These are phyloP conservation scores for Tapirus indicus DNA, from an alignment of 2,797 vertebrate genomes.

Conservation along the genomic window DNA sequence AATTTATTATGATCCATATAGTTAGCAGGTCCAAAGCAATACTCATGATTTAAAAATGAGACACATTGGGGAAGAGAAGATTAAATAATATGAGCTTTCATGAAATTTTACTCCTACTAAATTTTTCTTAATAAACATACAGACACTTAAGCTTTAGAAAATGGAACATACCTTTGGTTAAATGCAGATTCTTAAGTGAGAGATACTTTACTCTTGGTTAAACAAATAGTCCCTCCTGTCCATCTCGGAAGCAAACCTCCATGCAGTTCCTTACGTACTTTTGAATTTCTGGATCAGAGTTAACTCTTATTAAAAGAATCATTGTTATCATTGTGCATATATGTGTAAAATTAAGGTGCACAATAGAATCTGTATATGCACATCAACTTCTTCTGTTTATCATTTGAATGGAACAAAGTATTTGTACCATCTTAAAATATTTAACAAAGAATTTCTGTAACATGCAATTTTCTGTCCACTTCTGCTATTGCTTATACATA, in stretches of 20 bases:
- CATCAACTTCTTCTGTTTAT: not conserved
- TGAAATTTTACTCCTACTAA: slow-evolving; percentile 46
- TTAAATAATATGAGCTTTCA: slow-evolving; percentile 53
- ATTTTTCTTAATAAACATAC: slow-evolving; percentile 14
- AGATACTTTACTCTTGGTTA: slow-evolving; percentile 6
- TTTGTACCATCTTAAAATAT: not conserved
- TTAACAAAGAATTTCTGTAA: not conserved
- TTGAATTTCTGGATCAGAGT: not conserved
- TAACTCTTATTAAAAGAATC: slow-evolving; percentile 24
- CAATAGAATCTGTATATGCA: not conserved
- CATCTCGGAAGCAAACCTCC: not conserved
- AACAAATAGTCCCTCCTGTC: not conserved
- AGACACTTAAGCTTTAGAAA: not conserved
- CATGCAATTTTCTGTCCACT: not conserved
- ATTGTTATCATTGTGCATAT: not conserved
- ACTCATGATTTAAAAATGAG: slow-evolving; percentile 44
- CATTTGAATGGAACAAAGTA: not conserved
- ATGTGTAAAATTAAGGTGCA: not conserved
- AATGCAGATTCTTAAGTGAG: slow-evolving; percentile 30
- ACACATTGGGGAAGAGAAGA: slow-evolving; percentile 13
- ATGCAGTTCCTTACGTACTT: not conserved
- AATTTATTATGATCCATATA: not conserved
- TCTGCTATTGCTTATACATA: not conserved
- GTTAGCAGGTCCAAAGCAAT: slow-evolving; percentile 15
- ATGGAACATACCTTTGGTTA: not conserved